Percentiles rank a stretch among this genome's conserved stretches.
Evolutionary conservation across 2,797 vertebrate species (phyloP).

Genomic region (Antrozous pallidus): DNA sequence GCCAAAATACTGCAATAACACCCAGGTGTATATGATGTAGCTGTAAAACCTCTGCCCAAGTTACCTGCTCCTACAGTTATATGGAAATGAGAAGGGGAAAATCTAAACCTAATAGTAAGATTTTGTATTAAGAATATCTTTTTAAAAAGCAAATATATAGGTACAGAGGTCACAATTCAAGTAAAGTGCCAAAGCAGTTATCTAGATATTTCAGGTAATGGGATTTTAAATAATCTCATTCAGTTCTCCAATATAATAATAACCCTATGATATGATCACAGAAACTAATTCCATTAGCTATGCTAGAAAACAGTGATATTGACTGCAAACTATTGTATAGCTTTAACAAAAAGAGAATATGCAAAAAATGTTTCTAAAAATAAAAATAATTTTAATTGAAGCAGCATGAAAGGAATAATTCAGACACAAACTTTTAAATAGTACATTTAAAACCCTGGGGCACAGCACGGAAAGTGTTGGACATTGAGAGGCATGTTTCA

Average conservation of each 20-base stretch:
- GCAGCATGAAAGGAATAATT: background rate
- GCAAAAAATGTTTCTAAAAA: background rate
- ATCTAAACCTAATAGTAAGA: background rate
- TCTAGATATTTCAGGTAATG: slow-evolving; percentile 21
- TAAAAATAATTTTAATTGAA: slow-evolving; percentile 19
- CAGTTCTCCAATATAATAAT: slow-evolving; percentile 12
- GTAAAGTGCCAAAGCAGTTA: slow-evolving; percentile 10
- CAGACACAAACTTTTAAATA: background rate
- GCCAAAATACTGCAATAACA: slow-evolving; percentile 26
- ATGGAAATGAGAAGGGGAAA: background rate
- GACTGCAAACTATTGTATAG: background rate
- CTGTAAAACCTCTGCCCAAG: background rate
- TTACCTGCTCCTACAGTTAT: background rate
- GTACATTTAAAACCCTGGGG: slow-evolving; percentile 5
- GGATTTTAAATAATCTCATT: slow-evolving; percentile 24
- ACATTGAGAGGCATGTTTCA: background rate
- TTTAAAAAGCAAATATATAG: background rate
- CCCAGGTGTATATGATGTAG: slow-evolving; percentile 42
- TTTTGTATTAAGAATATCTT: slow-evolving; percentile 27
- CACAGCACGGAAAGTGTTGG: background rate
- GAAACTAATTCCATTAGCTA: slow-evolving; percentile 25
- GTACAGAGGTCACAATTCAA: background rate
- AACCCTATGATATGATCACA: background rate
- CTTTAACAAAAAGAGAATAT: slow-evolving; percentile 5
- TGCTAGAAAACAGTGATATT: background rate